Conservation (phyloP, 2,113 vertebrate species). For the Ochotona princeps region DNA sequence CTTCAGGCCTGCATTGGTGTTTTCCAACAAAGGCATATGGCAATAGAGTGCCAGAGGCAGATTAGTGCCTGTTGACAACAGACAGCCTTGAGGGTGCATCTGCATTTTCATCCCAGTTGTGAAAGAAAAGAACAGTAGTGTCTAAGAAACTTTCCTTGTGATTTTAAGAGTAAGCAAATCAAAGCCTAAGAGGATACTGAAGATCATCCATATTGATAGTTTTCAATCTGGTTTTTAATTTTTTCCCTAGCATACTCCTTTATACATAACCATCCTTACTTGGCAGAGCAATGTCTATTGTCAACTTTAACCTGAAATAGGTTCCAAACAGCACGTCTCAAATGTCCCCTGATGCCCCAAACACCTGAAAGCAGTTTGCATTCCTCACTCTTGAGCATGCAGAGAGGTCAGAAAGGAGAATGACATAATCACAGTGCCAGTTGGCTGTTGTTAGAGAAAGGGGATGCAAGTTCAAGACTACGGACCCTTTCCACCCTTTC, state of each 20-base stretch:
- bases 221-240: conserved; percentile 18
- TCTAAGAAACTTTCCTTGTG: neutral
- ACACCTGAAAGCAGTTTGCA: neutral
- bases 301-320: neutral
- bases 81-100: too few relatives aligned
- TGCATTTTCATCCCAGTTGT: neutral
- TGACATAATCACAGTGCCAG: accelerated
- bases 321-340: neutral
- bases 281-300: neutral
- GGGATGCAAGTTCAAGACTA: neutral
- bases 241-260: neutral
- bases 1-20: neutral
- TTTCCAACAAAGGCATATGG: neutral
- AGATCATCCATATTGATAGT: neutral
- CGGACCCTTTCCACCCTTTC: too few relatives aligned
- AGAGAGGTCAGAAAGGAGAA: neutral
- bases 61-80: neutral
- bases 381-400: neutral
- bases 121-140: neutral
- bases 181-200: neutral
- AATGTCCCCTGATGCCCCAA: neutral
- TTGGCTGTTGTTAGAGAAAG: neutral
- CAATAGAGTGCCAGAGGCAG: neutral
- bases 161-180: neutral
- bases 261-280: neutral